Percentiles rank a stretch among this genome's conserved stretches.
phyloP scores from a whole-genome alignment of 2,888 invertebrate genomes.

The Augiades crinisus region DNA sequence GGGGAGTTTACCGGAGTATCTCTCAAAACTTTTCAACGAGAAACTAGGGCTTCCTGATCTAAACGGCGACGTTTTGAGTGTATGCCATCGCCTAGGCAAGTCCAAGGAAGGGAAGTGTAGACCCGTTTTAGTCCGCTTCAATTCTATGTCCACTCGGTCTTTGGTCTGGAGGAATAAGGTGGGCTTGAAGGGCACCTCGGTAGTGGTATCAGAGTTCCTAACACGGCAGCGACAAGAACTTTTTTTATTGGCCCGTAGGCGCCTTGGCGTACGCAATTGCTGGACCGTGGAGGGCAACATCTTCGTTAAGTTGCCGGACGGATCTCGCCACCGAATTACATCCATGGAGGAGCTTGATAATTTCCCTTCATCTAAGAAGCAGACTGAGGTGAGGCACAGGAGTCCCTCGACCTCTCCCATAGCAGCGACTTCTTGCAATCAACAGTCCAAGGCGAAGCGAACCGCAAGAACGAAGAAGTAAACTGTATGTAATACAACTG shows the following conservation, averaged over 20 bases:
- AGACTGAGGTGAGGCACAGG: no score
- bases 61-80: background rate
- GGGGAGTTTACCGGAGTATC: background rate
- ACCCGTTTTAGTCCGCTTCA: background rate
- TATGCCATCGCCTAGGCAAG: background rate
- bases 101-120: background rate
- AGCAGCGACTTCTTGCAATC: background rate
- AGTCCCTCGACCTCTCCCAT: background rate
- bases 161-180: background rate
- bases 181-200: background rate
- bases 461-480: background rate
- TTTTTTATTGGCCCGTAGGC: background rate
- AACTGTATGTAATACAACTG: background rate
- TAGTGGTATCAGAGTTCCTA: background rate
- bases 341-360: background rate
- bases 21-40: background rate
- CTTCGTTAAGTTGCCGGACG: background rate
- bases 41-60: background rate
- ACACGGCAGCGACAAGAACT: background rate
- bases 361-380: background rate
- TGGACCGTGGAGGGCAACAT: background rate
- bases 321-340: background rate
- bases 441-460: background rate
- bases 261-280: background rate
- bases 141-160: background rate